Evolutionary conservation across 2,888 invertebrate genomes (phyloP), one percentile per base, ranked within the genome.

Genomic region (Marasmarcha lunaedactyla): DNA sequence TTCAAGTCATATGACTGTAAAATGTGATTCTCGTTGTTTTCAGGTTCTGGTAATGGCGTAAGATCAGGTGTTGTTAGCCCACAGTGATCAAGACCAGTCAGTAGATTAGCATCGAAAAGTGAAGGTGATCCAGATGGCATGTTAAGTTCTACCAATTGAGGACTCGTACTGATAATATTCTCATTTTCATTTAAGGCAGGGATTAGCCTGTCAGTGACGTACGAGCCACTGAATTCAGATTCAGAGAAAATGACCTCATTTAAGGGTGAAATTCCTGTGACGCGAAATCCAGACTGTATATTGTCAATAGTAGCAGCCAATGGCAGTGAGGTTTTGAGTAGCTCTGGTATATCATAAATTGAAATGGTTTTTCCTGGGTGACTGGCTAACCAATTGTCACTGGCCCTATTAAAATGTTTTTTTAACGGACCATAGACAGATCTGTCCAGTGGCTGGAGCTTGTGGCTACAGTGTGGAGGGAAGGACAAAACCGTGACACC

Each of bases 241-340:
- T 52, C 42, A 27, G 46, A 15, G 43, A 52, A 52, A 14, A 49
- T 49, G 27, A 49, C 44, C 38, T 41, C 42, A 42, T 52, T 48
- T 1, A 48, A 46, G 25, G 52, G 49, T 41, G 44, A 49, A 40
- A 52, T 50, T 12, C 49, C 50, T 44, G 46, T 25, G 46, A 47
- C 47, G 46, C 44, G 42, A 42, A 52, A 52, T 45, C 50, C 48
- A 13, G 15, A 46, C 45, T 44, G 43, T 20, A 50, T 49, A 37
- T 50, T 50, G 33, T 43, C 41, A 33, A 12, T 38, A n/a, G 43
- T 52, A 34, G 50, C 48, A 3, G 49, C 49, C 14, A 38, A 42
- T 10, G 46, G 47, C 6, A 46, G 42, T 39, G 48, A 46, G 15
- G 15, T 34, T 1, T 42, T 44, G 35, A 45, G 46, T 41, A 52